phyloP scores from a whole-genome alignment of 2,113 vertebrate species.

The Alces alces region DNA sequence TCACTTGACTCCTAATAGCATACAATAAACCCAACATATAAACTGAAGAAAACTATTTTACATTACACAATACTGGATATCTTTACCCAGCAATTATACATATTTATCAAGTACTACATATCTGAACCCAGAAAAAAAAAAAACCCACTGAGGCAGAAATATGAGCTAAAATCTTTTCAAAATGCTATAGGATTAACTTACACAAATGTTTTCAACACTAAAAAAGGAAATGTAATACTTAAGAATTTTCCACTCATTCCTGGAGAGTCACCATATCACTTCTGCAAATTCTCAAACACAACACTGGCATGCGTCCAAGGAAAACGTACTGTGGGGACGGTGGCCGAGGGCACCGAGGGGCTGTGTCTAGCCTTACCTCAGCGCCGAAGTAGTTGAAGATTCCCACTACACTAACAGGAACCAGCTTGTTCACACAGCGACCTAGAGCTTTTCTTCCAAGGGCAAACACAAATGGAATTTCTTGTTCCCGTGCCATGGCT shows the following conservation, averaged over 20 bases:
- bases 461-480: conserved; percentile 98
- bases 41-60: not conserved
- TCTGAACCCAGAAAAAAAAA: not conserved
- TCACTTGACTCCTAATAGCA: not conserved
- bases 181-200: not conserved
- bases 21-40: not conserved
- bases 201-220: not conserved
- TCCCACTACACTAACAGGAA: conserved; percentile 97
- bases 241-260: not conserved
- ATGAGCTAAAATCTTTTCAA: not conserved
- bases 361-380: conserved; percentile 83
- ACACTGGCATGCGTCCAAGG: not conserved
- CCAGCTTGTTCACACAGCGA: conserved; percentile 97
- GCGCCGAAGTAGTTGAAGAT: conserved; percentile 98
- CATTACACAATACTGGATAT: not conserved
- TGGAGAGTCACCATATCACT: not conserved
- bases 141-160: not conserved
- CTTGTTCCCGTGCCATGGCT: conserved; percentile 97
- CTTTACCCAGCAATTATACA: conserved; percentile 11
- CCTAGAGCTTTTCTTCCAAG: conserved; percentile 96
- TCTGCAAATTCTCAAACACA: not conserved
- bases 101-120: not conserved
- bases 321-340: not conserved
- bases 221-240: not conserved
- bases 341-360: not conserved